These are phyloP conservation scores for Stomatorhinus ivindoensis DNA, from an alignment of 2,113 vertebrate species.

Conservation along the genomic window DNA sequence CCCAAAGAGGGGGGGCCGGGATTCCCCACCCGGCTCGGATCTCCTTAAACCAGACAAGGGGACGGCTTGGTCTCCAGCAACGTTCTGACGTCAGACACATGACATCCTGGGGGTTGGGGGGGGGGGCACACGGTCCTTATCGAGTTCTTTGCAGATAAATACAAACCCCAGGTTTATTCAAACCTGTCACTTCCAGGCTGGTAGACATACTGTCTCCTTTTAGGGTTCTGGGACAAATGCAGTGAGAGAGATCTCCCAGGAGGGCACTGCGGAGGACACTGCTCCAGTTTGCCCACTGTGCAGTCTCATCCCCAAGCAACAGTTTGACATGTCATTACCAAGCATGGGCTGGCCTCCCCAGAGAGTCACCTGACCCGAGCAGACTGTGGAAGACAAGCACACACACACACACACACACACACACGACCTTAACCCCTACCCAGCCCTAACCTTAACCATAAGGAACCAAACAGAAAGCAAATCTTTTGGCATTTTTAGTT, in stretches of 20 bases:
- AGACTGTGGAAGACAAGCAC: not conserved
- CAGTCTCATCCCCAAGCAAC: not conserved
- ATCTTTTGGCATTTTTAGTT: no score
- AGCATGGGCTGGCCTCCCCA: not conserved
- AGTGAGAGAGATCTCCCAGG: not conserved
- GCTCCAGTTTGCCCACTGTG: not conserved
- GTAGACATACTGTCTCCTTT: not conserved
- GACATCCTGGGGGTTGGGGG: not conserved
- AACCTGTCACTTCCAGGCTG: not conserved
- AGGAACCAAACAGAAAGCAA: no score
- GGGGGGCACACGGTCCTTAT: not conserved
- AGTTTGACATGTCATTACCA: no score
- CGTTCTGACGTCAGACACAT: not conserved
- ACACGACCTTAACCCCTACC: no score
- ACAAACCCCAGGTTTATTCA: not conserved
- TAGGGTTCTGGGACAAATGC: not conserved
- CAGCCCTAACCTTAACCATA: no score
- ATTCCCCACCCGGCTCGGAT: not conserved
- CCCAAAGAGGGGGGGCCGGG: not conserved
- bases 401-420: not conserved
- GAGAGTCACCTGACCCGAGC: no score
- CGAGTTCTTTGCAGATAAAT: not conserved
- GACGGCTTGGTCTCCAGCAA: not conserved
- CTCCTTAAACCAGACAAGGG: not conserved
- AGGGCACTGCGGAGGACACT: not conserved